A percentile compares a stretch with the other conserved stretches of the same genome.
Evolutionary conservation across 2,797 vertebrate genomes (phyloP).

Genomic region (Natrix natrix): DNA sequence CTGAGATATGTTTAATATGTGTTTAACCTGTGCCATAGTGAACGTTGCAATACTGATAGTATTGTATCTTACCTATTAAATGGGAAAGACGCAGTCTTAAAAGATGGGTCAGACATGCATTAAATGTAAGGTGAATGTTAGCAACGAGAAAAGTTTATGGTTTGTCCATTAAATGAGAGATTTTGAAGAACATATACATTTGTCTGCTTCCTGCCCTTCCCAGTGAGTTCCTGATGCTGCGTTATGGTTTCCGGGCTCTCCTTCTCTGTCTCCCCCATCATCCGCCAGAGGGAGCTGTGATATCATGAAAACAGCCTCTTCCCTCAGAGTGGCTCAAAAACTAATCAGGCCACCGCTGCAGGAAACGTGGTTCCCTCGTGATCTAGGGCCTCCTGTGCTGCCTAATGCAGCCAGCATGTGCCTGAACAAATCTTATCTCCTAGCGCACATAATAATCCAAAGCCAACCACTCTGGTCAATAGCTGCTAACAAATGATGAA

Average conservation of each 20-base stretch:
- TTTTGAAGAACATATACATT: not conserved
- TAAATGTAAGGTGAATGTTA: not conserved
- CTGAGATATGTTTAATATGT: not conserved
- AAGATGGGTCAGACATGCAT: not conserved
- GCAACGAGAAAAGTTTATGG: not conserved
- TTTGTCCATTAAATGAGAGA: not conserved
- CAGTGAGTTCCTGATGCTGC: conserved; percentile 25
- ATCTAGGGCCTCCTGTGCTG: not conserved
- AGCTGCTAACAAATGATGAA: not conserved
- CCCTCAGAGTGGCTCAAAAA: not conserved
- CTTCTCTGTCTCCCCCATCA: not conserved
- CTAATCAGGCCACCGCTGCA: not conserved
- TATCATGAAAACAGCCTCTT: conserved; percentile 26
- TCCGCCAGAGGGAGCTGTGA: conserved; percentile 69
- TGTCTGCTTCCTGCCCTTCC: not conserved
- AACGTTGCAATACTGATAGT: not conserved
- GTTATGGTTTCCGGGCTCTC: not conserved
- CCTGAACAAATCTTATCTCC: conserved; percentile 9
- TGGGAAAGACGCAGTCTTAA: not conserved
- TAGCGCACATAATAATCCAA: not conserved
- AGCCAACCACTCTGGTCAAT: not conserved
- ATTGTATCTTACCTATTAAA: not conserved
- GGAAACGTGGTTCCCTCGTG: conserved; percentile 23
- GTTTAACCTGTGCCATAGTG: not conserved
- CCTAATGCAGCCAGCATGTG: not conserved